Evolutionary conservation across 2,888 invertebrate genomes (phyloP), one percentile per base, ranked within the genome.

Genomic region (Liopterus haemorrhoidalis): DNA sequence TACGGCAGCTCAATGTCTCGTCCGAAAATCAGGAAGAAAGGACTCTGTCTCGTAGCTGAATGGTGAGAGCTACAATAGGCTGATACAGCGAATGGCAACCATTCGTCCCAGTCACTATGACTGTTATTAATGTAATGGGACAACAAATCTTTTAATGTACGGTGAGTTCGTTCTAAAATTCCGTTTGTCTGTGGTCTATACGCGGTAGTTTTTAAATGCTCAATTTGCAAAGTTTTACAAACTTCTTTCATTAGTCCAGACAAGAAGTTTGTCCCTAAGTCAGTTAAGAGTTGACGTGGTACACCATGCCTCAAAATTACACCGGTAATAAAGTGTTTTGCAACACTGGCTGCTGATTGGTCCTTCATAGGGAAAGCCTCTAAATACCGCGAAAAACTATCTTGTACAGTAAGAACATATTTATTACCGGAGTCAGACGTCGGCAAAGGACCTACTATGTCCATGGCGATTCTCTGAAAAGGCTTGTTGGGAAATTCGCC

Each of bases 321-420:
- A 4, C 40, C 30, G 5, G 8, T 21, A n/a, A 45, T 35, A 11
- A 33, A 25, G 2, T 16, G 37, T 37, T 25, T 22, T 0, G 57
- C 56, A 4, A 60, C 43, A 0, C 57, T 57, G 3, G 46, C 41
- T 1, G 60, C 50, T n/a, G 24, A 53, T 11, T 49, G 45, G 25
- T 62, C 51, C 11, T 41, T 42, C 5, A 59, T 24, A 0, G 59
- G 50, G 4, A 54, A 42, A 1, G 54, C 54, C 31, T 55, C 51
- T 1, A 51, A 43, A 25, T 49, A 59, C 5, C 48, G 35, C 2
- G 56, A 51, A 1, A 52, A 40, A 12, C 36, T 32, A 46, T 59
- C 55, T 2, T 43, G 39, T 5, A 51, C 41, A 0, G 55, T 51
- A 5, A 57, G 12, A 9, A 59, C 41, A 21, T 54, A 57, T 5